Evolutionary conservation across 1,140 invertebrate genomes (phyloP), one percentile per base, ranked within the genome.

Genomic region (Ceratosolen fusciceps): DNA sequence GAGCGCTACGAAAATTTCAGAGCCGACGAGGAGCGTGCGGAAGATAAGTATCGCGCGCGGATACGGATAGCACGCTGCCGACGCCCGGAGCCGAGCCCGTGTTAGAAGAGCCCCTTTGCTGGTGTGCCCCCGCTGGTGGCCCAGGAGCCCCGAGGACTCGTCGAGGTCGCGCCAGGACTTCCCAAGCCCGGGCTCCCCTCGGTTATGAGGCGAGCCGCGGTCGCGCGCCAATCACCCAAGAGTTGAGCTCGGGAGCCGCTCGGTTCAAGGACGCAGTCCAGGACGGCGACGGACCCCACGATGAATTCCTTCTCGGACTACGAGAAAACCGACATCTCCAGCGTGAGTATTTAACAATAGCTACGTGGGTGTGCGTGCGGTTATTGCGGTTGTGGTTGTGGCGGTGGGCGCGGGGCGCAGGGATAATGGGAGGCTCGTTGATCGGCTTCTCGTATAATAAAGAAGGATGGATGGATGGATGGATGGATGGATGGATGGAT

Each of bases 311-410:
- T 84, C 65, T 79, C 75, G 16, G 81, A 77, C 60, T 86, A 85
- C 70, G 80, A 82, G 21, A 86, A 81, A 60, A 82, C 60, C 9
- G 82, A 86, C n/a, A 76, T 84, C 5, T 39, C 83, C 8, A 84
- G 85, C 82, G 87, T 86, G 62, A 88, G 85, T 84, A 79, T 79
- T n/a, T n/a, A n/a, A n/a, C n/a, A n/a, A n/a, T n/a, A n/a, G n/a
- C n/a, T n/a, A n/a, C n/a, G n/a, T n/a, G n/a, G n/a, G n/a, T n/a
- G n/a, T n/a, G n/a, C n/a, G n/a, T n/a, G n/a, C n/a, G n/a, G n/a
- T n/a, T n/a, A n/a, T n/a, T n/a, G n/a, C n/a, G n/a, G n/a, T n/a
- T n/a, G n/a, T n/a, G n/a, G n/a, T n/a, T n/a, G n/a, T n/a, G n/a
- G n/a, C n/a, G n/a, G n/a, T n/a, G n/a, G n/a, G n/a, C n/a, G n/a